phyloP scores from a whole-genome alignment of 2,888 invertebrate genomes.

The Hermodice carunculata region DNA sequence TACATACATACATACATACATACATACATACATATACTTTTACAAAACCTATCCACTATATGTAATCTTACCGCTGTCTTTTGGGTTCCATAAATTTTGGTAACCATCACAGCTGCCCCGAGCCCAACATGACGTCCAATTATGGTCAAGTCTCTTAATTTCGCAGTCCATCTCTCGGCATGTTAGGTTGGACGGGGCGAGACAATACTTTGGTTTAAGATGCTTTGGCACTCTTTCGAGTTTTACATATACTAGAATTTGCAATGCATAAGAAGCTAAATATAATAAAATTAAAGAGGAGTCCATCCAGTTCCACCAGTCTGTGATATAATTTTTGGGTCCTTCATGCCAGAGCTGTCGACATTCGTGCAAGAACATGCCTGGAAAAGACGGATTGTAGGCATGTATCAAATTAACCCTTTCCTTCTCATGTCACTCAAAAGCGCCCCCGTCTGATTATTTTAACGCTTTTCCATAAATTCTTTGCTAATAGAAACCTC shows the following conservation, averaged over 20 bases:
- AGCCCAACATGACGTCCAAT: constrained; percentile 26
- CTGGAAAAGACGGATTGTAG: constrained; percentile 34
- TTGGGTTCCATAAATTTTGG: constrained; percentile 23
- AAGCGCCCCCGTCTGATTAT: too few species aligned
- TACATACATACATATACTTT: background rate
- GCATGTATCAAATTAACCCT: too few species aligned
- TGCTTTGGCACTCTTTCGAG: too few species aligned
- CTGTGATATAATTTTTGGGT: constrained; percentile 49
- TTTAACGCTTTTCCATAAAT: too few species aligned
- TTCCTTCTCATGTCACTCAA: too few species aligned
- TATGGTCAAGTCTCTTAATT: constrained; percentile 16
- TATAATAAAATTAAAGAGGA: constrained; percentile 54
- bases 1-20: too few species aligned
- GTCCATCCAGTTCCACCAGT: constrained; percentile 61
- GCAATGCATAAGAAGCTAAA: constrained; percentile 48
- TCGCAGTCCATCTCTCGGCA: constrained; percentile 27
- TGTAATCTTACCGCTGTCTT: background rate
- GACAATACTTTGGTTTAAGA: too few species aligned
- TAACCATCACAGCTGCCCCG: constrained; percentile 18
- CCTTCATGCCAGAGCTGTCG: constrained; percentile 56
- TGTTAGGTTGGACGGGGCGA: background rate
- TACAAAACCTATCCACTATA: background rate
- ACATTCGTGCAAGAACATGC: constrained; percentile 57
- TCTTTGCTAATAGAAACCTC: too few species aligned
- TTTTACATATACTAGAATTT: too few species aligned